Evolutionary conservation across 2,797 vertebrate genomes (phyloP), one percentile per base, ranked within the genome.

Genomic region (Acropternis orthonyx): DNA sequence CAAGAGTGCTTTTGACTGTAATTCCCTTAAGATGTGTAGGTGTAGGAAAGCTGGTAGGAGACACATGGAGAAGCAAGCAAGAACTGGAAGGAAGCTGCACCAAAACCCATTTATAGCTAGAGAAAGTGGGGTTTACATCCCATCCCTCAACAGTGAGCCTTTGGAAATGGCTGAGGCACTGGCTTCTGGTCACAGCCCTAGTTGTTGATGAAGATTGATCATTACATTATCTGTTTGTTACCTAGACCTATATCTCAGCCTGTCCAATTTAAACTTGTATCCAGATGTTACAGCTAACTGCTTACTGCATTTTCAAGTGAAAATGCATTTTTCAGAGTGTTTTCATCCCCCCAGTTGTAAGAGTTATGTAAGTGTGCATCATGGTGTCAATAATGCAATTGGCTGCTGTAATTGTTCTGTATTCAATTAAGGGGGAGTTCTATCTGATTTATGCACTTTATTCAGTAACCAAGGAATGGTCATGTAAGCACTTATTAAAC

Each of bases 331-430:
- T 65, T 46, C 12, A 6, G 48, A 46, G 21, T n/a, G 23, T 58
- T 84, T 65, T 12, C 18, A 39, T 9, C 26, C 12, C 73, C 6
- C 20, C 8, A 5, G 16, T 7, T 14, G 19, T 49, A 27, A 68
- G 34, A 51, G 27, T 77, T 48, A 14, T 11, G 48, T 75, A 51
- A 28, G 14, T 36, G 32, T 52, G 44, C 44, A 13, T 55, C 67
- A 18, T 0, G 0, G 1, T 59, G 67, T 26, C 61, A 61, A 5
- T 30, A 41, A 10, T 39, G 30, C 34, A 58, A 34, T 15, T 44
- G 17, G n/a, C 54, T 75, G 52, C 49, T 85, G 34, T 51, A 59
- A 63, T 71, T 85, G 65, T 24, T 61, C 52, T 80, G n/a, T 18
- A 10, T 52, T 49, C 44, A 71, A 0, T 56, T 73, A 56, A 68